phyloP scores from a whole-genome alignment of 53 echinoderm and acorn worm species.

The Holothuria scabra region DNA sequence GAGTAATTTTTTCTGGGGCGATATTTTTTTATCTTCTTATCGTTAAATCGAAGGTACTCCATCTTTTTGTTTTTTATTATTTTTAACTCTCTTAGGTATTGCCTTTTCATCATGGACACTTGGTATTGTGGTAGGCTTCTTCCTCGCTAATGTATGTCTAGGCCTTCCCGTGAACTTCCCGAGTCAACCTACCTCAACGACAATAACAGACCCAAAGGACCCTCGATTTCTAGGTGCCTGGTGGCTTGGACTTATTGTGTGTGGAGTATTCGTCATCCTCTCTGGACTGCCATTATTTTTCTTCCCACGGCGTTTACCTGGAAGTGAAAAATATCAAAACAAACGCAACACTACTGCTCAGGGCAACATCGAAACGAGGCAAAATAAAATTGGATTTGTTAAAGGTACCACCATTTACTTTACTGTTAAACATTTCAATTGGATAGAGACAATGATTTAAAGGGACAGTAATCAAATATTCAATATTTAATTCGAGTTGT shows the following conservation, averaged over 20 bases:
- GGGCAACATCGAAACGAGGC: not conserved
- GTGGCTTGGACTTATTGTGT: slow-evolving; percentile 80
- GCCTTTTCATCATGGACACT: slow-evolving; percentile 26
- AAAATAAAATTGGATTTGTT: not conserved
- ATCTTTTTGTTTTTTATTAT: no score
- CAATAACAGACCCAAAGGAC: slow-evolving; percentile 22
- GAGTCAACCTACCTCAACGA: not conserved
- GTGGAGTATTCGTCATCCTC: slow-evolving; percentile 53
- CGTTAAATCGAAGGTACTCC: no score
- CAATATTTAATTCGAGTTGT: no score
- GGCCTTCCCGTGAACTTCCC: not conserved
- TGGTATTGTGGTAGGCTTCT: slow-evolving; percentile 35
- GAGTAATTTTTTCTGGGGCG: no score
- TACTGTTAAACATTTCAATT: no score
- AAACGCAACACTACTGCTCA: no score
- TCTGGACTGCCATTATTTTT: slow-evolving; percentile 68
- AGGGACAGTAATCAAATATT: no score
- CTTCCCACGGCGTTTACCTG: slow-evolving; percentile 72
- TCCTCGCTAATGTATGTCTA: slow-evolving; percentile 32
- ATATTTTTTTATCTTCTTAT: no score
- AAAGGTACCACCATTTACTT: not conserved
- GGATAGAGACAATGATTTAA: no score
- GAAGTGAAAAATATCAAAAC: slow-evolving; percentile 29
- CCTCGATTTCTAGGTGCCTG: slow-evolving; percentile 68
- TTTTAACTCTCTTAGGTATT: not conserved